Evolutionary conservation across 2,797 vertebrate genomes (phyloP).

Genomic region (Chaenodraco wilsoni): DNA sequence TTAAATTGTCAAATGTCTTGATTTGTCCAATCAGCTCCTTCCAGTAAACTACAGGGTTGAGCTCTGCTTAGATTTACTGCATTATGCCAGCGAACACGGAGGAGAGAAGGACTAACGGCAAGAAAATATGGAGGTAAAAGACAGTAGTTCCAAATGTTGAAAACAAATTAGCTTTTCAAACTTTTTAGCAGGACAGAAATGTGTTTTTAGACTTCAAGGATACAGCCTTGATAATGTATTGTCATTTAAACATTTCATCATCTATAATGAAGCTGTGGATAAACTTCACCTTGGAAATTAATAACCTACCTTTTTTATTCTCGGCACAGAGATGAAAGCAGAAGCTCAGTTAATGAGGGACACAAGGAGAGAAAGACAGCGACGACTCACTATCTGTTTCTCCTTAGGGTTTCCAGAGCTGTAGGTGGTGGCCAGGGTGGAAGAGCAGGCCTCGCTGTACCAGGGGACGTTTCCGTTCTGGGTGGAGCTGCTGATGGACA

Average conservation of each 20-base stretch:
- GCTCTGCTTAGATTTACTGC: background rate
- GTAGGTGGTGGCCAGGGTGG: constrained; percentile 96
- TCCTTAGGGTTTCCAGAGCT: constrained; percentile 95
- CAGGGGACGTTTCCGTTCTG: constrained; percentile 95
- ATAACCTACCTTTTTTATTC: background rate
- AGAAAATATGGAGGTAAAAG: background rate
- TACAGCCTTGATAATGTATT: background rate
- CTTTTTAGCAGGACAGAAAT: background rate
- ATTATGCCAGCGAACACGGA: background rate
- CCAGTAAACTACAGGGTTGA: background rate
- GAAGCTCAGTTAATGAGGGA: background rate
- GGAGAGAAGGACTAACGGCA: background rate
- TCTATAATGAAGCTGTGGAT: background rate
- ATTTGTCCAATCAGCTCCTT: no score
- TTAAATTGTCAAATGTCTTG: no score
- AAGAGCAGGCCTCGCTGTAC: constrained; percentile 99
- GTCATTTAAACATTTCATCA: background rate
- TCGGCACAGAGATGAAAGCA: background rate
- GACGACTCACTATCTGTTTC: constrained; percentile 94
- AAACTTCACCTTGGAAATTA: constrained; percentile 12
- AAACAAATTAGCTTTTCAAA: background rate
- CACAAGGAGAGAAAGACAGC: constrained; percentile 74
- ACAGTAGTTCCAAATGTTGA: background rate
- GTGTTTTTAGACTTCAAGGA: background rate
- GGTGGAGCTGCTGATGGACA: constrained; percentile 98